Base-by-base conservation (phyloP, 2,797 vertebrate genomes). In the Eulemur coronatus region DNA sequence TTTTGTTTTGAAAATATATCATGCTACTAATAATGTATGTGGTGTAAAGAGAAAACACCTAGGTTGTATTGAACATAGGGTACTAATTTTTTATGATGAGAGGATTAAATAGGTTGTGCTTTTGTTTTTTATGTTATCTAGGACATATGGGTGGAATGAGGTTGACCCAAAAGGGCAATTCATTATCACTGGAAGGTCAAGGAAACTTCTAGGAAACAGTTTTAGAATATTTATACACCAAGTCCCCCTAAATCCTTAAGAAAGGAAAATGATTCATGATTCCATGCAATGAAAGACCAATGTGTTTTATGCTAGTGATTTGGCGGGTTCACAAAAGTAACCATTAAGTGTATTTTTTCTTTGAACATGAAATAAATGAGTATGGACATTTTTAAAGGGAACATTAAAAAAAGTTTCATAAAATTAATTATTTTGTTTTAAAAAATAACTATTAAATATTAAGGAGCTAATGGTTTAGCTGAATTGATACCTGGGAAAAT, bases 201-300 rank as follows among this genome's bases (percentile, higher is more conserved):
- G 46, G 78, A 97, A 98, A 97, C 4, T 65, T 98, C 95, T 97
- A 92, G 93, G 91, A 97, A 97, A 97, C 95, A 73, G 55, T 94
- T 97, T 59, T 30, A 96, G 98, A 98, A 91, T 97, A 96, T 72
- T 97, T 41, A n/a, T 69, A 92, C 35, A 94, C 38, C 18, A 13
- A 22, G 48, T 96, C 97, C 63, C 63, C 63, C 96, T 96, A 98
- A 96, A 96, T 85, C 84, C 13, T 94, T 30, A 81, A 26, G 89
- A 91, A 81, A 95, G 7, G 5, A 52, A 97, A 97, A 96, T 89
- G 30, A 38, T 85, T 97, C 79, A 96, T 59, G 13, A 28, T 22
- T 96, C 75, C 91, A 73, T 84, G 91, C 52, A 89, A 9, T 59
- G 38, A 70, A 95, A 97, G 4, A 26, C 3, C 17, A 94, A 69